phyloP scores from a whole-genome alignment of 2,797 vertebrate species.

The Calcarius lapponicus region DNA sequence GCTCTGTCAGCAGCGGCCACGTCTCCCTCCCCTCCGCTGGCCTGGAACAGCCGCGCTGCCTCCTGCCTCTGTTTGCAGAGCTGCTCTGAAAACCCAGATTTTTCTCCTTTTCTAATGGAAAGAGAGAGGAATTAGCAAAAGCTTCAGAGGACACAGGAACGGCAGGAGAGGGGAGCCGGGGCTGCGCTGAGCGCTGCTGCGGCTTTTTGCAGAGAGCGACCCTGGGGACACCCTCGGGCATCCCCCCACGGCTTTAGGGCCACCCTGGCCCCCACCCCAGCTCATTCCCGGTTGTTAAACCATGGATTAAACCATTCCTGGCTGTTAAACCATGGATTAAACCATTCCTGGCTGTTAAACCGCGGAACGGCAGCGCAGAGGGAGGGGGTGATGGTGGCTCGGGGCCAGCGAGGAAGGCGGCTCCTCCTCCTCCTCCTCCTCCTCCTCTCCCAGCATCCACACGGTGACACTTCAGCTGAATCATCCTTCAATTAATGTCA shows the following conservation, averaged over 20 bases:
- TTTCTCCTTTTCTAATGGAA: neutral
- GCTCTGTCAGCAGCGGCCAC: neutral
- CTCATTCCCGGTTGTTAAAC: too few relatives aligned
- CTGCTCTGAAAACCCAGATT: conserved; percentile 45
- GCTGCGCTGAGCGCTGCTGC: too few relatives aligned
- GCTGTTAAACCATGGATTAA: fast-evolving
- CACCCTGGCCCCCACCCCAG: neutral
- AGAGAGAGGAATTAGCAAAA: neutral
- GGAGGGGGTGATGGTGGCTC: neutral
- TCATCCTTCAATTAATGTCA: neutral
- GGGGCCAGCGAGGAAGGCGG: neutral
- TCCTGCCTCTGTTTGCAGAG: neutral
- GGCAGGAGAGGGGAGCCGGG: fast-evolving
- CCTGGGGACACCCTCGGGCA: fast-evolving
- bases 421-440: neutral
- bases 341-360: neutral
- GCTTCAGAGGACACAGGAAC: neutral
- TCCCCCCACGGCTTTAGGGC: fast-evolving
- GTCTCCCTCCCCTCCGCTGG: neutral
- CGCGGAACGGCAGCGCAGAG: neutral
- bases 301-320: neutral
- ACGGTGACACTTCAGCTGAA: neutral
- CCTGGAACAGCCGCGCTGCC: neutral
- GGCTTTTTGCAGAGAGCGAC: neutral
- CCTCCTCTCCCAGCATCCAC: neutral